Percentiles rank a stretch among this genome's conserved stretches.
phyloP scores from a whole-genome alignment of 2,888 invertebrate genomes.

The Cheilosia variabilis region DNA sequence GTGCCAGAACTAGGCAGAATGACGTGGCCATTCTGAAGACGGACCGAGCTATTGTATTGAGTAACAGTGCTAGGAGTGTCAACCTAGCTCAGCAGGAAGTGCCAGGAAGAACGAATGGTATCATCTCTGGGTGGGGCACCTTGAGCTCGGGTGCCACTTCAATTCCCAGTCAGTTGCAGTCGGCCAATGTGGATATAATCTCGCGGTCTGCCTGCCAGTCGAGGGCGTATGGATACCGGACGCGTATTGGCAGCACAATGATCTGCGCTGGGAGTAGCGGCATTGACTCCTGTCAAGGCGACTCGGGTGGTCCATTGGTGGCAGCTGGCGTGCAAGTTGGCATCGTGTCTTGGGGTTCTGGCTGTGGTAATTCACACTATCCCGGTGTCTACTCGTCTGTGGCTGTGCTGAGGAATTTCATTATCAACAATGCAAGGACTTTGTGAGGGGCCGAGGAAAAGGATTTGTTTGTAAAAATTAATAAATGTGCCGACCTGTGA shows the following conservation, averaged over 20 bases:
- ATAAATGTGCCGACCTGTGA: too few relatives aligned
- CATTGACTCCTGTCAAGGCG: constrained; percentile 82
- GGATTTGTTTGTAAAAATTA: too few relatives aligned
- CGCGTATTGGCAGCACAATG: constrained; percentile 77
- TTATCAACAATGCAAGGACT: constrained; percentile 38
- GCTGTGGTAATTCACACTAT: constrained; percentile 79
- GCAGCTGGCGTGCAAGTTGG: constrained; percentile 78
- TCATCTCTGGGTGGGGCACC: constrained; percentile 82
- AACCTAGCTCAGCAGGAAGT: constrained; percentile 77
- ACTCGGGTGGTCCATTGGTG: constrained; percentile 82
- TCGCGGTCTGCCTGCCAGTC: constrained; percentile 69
- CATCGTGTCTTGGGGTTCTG: constrained; percentile 82
- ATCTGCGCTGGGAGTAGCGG: constrained; percentile 78
- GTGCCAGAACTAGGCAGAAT: constrained; percentile 79
- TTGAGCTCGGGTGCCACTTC: constrained; percentile 77
- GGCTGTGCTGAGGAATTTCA: constrained; percentile 76
- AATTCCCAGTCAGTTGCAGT: constrained; percentile 72
- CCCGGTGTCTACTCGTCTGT: constrained; percentile 81
- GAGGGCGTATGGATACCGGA: constrained; percentile 76
- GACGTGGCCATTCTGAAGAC: constrained; percentile 84
- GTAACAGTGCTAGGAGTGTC: constrained; percentile 76
- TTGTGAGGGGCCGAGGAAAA: background rate
- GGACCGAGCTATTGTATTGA: constrained; percentile 76
- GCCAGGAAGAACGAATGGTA: constrained; percentile 77
- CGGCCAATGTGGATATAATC: constrained; percentile 77